phyloP scores from a whole-genome alignment of 2,113 vertebrate species.

The Megaceryle maxima region DNA sequence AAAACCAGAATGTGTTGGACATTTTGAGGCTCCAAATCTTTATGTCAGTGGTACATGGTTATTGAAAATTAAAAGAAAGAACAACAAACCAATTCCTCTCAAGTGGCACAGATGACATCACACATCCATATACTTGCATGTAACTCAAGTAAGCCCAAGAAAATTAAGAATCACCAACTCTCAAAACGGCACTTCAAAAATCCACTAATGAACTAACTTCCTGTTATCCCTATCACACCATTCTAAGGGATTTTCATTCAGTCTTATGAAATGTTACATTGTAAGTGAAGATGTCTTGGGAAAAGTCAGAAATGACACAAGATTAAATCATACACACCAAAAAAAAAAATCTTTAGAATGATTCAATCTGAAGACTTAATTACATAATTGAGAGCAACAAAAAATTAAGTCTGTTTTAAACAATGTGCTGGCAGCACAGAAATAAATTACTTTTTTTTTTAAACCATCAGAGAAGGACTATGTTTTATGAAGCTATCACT shows the following conservation, averaged over 20 bases:
- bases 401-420: neutral
- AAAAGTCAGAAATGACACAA: neutral
- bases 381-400: neutral
- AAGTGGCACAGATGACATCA: conserved; percentile 26
- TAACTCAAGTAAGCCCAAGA: neutral
- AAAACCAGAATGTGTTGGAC: conserved; percentile 55
- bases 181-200: neutral
- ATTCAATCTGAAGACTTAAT: neutral
- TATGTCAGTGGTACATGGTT: conserved; percentile 21
- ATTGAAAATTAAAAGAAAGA: neutral
- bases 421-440: neutral
- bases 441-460: neutral
- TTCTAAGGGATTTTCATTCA: neutral
- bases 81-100: conserved; percentile 35
- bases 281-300: neutral
- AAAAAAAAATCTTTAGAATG: neutral
- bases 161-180: neutral
- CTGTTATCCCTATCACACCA: neutral
- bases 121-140: neutral
- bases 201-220: no score
- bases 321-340: neutral
- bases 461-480: neutral
- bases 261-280: neutral
- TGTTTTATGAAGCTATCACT: neutral
- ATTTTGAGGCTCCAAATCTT: conserved; percentile 56